phyloP scores from a whole-genome alignment of 2,888 invertebrate species.

The Heteropelma amictum region DNA sequence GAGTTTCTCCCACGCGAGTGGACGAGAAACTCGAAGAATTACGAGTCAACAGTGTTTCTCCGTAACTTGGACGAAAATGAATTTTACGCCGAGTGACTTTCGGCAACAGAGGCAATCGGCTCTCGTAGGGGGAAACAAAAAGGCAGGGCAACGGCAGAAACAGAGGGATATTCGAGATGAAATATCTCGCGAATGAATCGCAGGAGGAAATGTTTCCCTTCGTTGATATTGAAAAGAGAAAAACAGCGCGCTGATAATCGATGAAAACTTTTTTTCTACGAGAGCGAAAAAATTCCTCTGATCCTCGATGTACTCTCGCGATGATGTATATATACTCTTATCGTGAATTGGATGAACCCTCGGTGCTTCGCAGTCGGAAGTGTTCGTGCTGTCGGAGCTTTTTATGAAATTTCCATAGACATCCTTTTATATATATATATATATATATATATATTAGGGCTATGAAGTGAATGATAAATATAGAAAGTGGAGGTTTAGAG shows the following conservation, averaged over 20 bases:
- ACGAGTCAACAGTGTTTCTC: too few species aligned
- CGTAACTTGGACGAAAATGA: too few species aligned
- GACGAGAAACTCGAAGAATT: too few species aligned
- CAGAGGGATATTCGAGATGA: background rate
- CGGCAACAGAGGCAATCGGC: too few species aligned
- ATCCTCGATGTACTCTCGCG: background rate
- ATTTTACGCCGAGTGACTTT: too few species aligned
- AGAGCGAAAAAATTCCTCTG: background rate
- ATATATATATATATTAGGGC: too few species aligned
- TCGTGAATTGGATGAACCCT: slow-evolving; percentile 39
- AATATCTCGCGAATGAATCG: background rate
- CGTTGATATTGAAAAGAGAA: slow-evolving; percentile 13
- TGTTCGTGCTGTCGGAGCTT: slow-evolving; percentile 41
- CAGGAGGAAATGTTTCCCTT: slow-evolving; percentile 3
- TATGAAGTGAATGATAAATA: too few species aligned
- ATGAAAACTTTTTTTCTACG: background rate
- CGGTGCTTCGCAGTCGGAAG: slow-evolving; percentile 45
- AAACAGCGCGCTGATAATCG: slow-evolving; percentile 25
- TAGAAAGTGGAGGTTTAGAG: background rate
- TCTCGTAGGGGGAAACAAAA: background rate
- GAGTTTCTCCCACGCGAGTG: too few species aligned
- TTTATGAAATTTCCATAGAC: slow-evolving; percentile 43
- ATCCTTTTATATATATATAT: too few species aligned
- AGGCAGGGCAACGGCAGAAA: background rate
- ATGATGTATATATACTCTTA: slow-evolving; percentile 39